These are phyloP conservation scores for Mesocentrotus franciscanus DNA, from an alignment of 53 echinoderm and acorn worm species.

Conservation along the genomic window DNA sequence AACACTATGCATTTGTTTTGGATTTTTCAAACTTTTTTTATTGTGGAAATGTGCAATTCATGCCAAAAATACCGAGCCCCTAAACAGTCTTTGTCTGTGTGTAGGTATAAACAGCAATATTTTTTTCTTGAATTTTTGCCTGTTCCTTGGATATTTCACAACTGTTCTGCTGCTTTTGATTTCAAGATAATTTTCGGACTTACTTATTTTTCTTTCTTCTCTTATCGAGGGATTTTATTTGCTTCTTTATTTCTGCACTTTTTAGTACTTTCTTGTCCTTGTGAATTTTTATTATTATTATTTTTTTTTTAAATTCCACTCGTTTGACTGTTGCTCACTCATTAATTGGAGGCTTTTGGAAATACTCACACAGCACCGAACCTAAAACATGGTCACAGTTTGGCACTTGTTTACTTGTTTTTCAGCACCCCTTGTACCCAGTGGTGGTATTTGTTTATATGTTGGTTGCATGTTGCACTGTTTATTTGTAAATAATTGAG, in stretches of 20 bases:
- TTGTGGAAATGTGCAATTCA: slow-evolving; percentile 36
- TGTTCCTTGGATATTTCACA: slow-evolving; percentile 61
- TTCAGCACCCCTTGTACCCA: not conserved
- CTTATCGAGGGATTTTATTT: not conserved
- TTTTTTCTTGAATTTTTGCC: slow-evolving; percentile 9
- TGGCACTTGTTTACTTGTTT: not conserved
- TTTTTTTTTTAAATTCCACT: slow-evolving; percentile 1
- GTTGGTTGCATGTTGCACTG: slow-evolving; percentile 28
- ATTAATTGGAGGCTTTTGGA: not conserved
- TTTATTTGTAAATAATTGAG: slow-evolving; percentile 6
- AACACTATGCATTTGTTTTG: slow-evolving; percentile 12
- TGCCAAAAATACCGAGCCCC: not conserved
- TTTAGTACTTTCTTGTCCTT: not conserved
- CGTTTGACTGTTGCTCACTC: not conserved
- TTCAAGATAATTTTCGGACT: not conserved
- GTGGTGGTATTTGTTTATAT: not conserved
- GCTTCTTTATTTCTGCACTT: slow-evolving; percentile 2
- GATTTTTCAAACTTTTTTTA: not conserved
- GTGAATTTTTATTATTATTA: not conserved
- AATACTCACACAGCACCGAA: not conserved
- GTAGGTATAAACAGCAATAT: slow-evolving; percentile 1
- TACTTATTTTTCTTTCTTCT: not conserved
- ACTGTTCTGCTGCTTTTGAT: slow-evolving; percentile 53
- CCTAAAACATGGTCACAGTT: not conserved
- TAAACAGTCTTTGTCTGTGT: not conserved